Evolutionary conservation across 2,888 invertebrate species (phyloP).

Genomic region (Xylota segnis): DNA sequence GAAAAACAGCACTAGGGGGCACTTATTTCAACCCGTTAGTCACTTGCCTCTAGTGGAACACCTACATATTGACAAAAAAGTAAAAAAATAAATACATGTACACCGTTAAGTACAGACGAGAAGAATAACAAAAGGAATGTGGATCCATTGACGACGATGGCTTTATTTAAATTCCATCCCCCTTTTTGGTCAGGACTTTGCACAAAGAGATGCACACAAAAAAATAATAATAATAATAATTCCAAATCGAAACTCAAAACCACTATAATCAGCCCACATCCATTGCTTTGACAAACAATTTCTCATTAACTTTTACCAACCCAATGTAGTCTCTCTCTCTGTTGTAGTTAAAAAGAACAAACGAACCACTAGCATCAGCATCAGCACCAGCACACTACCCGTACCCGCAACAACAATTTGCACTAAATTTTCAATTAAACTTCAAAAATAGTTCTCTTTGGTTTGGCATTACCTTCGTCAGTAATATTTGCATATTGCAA

Average conservation of each 20-base stretch:
- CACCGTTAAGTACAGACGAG: background rate
- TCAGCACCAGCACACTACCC: background rate
- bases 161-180: slow-evolving; percentile 5
- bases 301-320: slow-evolving; percentile 60
- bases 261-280: slow-evolving; percentile 61
- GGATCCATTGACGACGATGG: background rate
- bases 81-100: slow-evolving; percentile 1
- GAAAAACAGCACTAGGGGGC: slow-evolving; percentile 42
- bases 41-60: slow-evolving; percentile 51
- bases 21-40: slow-evolving; percentile 56
- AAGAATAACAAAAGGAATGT: background rate
- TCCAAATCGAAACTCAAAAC: slow-evolving; percentile 52
- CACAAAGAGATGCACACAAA: background rate
- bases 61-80: slow-evolving; percentile 35
- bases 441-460: slow-evolving; percentile 43
- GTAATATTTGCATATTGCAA: slow-evolving; percentile 63
- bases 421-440: slow-evolving; percentile 63
- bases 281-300: slow-evolving; percentile 54
- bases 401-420: background rate
- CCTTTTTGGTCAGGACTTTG: slow-evolving; percentile 3
- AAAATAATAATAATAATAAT: background rate
- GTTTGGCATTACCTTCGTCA: slow-evolving; percentile 60
- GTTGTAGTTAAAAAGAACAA: slow-evolving; percentile 44
- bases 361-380: slow-evolving; percentile 28
- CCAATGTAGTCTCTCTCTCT: slow-evolving; percentile 35